Base-by-base conservation (phyloP, 2,113 vertebrate genomes). In the Mesitornis unicolor region DNA sequence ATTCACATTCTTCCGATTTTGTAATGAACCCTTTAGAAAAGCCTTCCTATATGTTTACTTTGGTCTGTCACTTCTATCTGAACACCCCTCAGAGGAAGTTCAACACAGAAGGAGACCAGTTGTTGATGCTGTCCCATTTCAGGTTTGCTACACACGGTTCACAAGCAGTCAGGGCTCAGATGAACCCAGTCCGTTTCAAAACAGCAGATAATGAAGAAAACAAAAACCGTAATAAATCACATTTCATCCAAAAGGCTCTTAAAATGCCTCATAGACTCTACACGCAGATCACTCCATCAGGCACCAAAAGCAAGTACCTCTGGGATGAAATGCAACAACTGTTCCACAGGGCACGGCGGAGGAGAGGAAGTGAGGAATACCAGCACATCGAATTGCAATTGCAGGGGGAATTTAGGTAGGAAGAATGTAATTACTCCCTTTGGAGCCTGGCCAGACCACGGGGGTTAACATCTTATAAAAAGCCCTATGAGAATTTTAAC, bases 361-460 rank as follows among this genome's bases (percentile, higher is more conserved):
- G 87, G 79, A 95, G 87, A 96, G 97, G 97, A 97, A 97, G 95
- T 89, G 96, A 97, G 95, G 96, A 97, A 97, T 95, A 97, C 93
- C 96, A 97, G 97, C 96, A 97, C 83, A 96, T 96, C 97, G n/a
- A 97, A 97, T 97, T 88, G 90, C 95, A 96, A 97, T 97, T 97
- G 97, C 97, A 97, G 90, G 95, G 96, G 96, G 95, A 97, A 97
- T 97, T 97, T 96, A 97, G 95, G 96, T 97, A 96, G 97, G 97
- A 97, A 97, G 97, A 97, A 97, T 97, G 96, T 94, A 97, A 97
- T 97, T 97, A 97, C 86, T 89, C 93, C 5, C 9, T 93, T 97
- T 97, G 97, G 97, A 97, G 91, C 93, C 91, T 31, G 14, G 96
- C 97, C 97, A 97, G 92, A 92, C 90, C 95, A 95, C 0, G 86